Evolutionary conservation across 1,140 invertebrate genomes (phyloP).

Genomic region (Mamestra configurata): DNA sequence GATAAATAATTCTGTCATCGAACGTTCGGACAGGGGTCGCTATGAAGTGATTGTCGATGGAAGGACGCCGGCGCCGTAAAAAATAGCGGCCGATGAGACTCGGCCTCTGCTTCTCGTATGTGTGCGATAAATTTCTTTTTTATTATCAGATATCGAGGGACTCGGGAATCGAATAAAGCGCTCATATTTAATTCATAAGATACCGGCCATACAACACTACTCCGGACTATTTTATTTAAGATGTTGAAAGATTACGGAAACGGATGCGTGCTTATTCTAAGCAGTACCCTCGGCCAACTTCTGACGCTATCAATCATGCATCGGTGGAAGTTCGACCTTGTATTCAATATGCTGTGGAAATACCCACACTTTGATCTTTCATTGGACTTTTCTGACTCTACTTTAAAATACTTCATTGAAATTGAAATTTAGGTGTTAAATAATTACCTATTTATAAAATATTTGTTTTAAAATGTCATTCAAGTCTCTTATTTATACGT

Average conservation of each 20-base stretch:
- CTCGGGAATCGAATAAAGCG: slow-evolving; percentile 87
- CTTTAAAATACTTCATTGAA: no score
- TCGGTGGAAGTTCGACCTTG: background rate
- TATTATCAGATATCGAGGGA: slow-evolving; percentile 88
- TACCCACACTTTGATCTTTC: background rate
- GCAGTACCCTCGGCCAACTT: slow-evolving; percentile 46
- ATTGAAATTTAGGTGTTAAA: no score
- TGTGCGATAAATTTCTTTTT: slow-evolving; percentile 88
- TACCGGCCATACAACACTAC: slow-evolving; percentile 85
- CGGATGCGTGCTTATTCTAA: slow-evolving; percentile 57
- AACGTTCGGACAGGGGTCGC: slow-evolving; percentile 86
- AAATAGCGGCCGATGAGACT: slow-evolving; percentile 82
- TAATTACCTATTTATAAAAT: no score
- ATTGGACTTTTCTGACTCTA: background rate
- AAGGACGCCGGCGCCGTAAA: slow-evolving; percentile 79
- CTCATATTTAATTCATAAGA: slow-evolving; percentile 88
- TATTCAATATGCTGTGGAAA: background rate
- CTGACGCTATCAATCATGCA: slow-evolving; percentile 45
- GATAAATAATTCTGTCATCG: slow-evolving; percentile 89
- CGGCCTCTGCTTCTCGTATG: slow-evolving; percentile 73
- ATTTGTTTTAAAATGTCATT: no score
- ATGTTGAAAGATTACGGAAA: slow-evolving; percentile 82
- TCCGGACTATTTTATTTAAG: slow-evolving; percentile 86
- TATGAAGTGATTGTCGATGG: slow-evolving; percentile 87
- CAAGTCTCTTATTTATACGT: no score